Conservation (phyloP, 2,888 invertebrate genomes). For the Cyaniris semiargus region DNA sequence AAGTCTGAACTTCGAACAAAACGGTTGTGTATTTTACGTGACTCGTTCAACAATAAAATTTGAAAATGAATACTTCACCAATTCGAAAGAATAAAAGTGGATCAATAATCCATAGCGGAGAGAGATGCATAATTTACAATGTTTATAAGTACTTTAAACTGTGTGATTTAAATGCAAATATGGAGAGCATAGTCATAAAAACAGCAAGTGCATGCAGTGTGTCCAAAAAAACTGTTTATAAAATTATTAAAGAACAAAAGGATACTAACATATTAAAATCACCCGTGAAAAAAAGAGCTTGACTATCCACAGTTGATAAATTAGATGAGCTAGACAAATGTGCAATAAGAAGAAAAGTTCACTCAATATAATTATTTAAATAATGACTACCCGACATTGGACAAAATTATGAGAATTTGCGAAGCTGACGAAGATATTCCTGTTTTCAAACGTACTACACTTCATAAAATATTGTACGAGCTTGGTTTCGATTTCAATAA, state of each 20-base stretch:
- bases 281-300: no score
- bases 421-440: no score
- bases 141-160: constrained; percentile 20
- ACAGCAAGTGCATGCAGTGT: constrained; percentile 7
- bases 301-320: no score
- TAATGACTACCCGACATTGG: no score
- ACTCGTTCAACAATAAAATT: constrained; percentile 29
- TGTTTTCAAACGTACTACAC: no score
- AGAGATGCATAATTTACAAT: constrained; percentile 11
- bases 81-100: constrained; percentile 16
- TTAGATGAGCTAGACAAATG: no score
- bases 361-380: no score
- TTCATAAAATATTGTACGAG: no score
- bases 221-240: constrained; percentile 10
- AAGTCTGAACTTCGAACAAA: constrained; percentile 27
- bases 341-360: no score
- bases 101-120: constrained; percentile 16
- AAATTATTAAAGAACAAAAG: not conserved
- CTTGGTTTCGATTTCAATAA: no score
- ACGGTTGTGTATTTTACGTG: constrained; percentile 24
- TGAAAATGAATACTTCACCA: constrained; percentile 30
- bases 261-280: not conserved
- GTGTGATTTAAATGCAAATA: not conserved
- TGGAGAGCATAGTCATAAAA: constrained; percentile 13
- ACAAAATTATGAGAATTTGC: no score